Conservation (phyloP, 2,113 vertebrate genomes). For the Pycnonotus jocosus region DNA sequence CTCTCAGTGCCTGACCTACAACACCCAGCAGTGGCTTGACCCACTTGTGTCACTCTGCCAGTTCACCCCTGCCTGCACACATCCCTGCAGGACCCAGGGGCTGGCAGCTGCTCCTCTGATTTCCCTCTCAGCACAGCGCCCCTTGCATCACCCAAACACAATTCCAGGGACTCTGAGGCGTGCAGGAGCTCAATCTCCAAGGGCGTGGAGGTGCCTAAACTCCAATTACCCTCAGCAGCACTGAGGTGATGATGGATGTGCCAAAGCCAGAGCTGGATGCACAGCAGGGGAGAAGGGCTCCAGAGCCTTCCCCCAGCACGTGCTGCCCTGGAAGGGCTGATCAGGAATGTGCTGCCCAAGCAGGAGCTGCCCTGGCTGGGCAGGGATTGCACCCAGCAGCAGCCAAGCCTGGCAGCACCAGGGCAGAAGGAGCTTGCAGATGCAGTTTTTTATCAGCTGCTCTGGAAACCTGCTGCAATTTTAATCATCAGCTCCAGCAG, state of each 20-base stretch:
- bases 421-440: neutral
- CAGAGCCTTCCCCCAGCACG: neutral
- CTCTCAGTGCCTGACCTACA: neutral
- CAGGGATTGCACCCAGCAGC: neutral
- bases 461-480: neutral
- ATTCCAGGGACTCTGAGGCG: neutral
- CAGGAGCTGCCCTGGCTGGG: neutral
- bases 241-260: neutral
- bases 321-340: neutral
- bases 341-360: neutral
- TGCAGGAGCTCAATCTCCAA: neutral
- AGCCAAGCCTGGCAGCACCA: neutral
- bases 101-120: neutral
- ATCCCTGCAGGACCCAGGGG: neutral
- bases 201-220: neutral
- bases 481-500: neutral
- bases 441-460: slow-evolving; percentile 45
- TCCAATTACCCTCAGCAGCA: neutral
- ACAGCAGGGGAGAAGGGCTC: neutral
- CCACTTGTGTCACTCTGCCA: neutral
- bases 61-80: neutral
- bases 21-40: neutral
- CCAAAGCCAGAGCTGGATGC: neutral
- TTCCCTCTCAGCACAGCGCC: neutral
- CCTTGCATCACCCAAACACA: neutral